These are phyloP conservation scores for Deladenus siricidicola DNA, from an alignment of 2,888 invertebrate species.

Conservation along the genomic window DNA sequence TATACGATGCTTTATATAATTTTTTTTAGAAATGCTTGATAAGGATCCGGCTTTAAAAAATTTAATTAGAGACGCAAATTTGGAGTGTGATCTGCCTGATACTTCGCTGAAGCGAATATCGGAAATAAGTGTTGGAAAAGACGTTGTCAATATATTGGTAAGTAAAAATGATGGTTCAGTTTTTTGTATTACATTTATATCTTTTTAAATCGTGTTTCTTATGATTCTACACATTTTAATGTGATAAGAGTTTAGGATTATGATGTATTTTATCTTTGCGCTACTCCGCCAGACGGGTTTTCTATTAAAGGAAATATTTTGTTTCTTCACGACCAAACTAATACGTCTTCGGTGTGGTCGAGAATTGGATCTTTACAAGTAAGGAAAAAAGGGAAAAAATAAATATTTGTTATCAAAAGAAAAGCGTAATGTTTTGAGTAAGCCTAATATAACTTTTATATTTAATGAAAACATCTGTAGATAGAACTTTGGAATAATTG, in stretches of 20 bases:
- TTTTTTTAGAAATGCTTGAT: conserved; percentile 3
- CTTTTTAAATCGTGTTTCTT: background rate
- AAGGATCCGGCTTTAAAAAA: background rate
- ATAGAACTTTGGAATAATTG: no score
- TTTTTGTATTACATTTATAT: background rate
- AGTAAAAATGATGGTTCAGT: background rate
- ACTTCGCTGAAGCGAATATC: background rate
- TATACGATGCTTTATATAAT: no score
- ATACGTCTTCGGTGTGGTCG: conserved; percentile 6
- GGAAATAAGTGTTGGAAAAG: background rate
- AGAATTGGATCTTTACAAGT: conserved; percentile 1
- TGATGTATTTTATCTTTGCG: background rate
- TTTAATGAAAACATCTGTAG: no score
- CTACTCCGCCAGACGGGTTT: background rate
- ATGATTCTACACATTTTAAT: background rate
- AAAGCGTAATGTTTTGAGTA: background rate
- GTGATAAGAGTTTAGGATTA: background rate
- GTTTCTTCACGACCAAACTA: conserved; percentile 5
- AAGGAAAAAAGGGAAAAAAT: background rate
- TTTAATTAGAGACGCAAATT: background rate
- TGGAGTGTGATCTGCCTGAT: background rate
- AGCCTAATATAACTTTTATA: background rate
- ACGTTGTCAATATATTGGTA: background rate
- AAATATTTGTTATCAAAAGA: background rate
- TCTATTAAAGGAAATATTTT: background rate